Evolutionary conservation across 2,888 invertebrate species (phyloP), one percentile per base, ranked within the genome.

Genomic region (Fabriciana adippe): DNA sequence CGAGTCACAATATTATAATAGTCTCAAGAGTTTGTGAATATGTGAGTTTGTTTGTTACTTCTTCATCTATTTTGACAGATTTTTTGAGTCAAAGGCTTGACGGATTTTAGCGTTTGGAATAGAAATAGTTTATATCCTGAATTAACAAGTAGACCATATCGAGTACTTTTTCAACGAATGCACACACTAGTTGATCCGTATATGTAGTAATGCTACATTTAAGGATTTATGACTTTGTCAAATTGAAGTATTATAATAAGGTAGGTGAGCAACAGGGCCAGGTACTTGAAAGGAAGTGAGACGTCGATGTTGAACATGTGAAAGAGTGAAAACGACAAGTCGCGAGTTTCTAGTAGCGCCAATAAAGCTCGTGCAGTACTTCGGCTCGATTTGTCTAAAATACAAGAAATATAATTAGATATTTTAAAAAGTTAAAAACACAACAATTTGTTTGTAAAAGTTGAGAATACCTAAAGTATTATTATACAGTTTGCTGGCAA

Each of bases 161-260:
- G 2, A 3, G 35, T 41, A 41, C 11, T 41, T 41, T 11, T 41
- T 41, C 8, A 2, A 11, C 35, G 11, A 41, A 41, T 11, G 1
- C 11, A 41, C 35, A 8, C 11, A 11, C 8, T 2, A 41, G 35
- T 2, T 41, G 11, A 41, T 41, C 11, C 8, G 11, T 41, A 26
- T 41, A 18, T 18, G 18, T 18, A 3, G 11, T 41, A 41, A 41
- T 41, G 2, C 8, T 16, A 21, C 48, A 55, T 18, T 61, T 65
- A 15, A 47, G 60, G 67, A 41, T 69, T 64, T 2, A 74, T 72
- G 2, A 90, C 87, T 79, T 90, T 90, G 41, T 78, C 74, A 59
- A 81, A 81, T 73, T 91, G 90, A 57, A 91, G 73, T 67, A 90
- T 66, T 65, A 90, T 90, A 57, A 91, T 88, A 4, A 90, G 81